Evolutionary conservation across 2,888 invertebrate species (phyloP).

Genomic region (Lepidonotus clava): DNA sequence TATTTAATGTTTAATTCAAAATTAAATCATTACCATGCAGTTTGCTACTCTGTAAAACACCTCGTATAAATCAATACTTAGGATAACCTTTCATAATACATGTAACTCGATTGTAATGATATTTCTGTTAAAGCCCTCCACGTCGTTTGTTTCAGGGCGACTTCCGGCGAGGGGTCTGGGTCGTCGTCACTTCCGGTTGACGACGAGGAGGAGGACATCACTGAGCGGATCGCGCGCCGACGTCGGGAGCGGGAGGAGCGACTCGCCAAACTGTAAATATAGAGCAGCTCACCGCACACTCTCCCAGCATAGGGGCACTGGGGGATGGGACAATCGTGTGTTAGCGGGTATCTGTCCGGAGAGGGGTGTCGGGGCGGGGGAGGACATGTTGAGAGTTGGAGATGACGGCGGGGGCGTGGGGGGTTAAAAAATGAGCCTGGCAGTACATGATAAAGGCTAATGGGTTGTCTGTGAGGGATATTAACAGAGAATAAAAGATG

Average conservation of each 20-base stretch:
- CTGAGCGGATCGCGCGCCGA: conserved; percentile 35
- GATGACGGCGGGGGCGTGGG: not conserved
- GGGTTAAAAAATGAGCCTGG: too few relatives aligned
- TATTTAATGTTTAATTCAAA: not conserved
- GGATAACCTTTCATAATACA: not conserved
- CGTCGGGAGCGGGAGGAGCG: conserved; percentile 36
- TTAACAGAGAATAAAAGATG: too few relatives aligned
- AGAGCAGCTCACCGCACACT: too few relatives aligned
- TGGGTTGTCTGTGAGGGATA: too few relatives aligned
- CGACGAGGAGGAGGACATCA: conserved; percentile 27
- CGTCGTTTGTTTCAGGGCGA: not conserved
- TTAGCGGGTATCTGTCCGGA: not conserved
- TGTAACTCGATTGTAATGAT: not conserved
- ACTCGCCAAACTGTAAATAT: conserved; percentile 46
- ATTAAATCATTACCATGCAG: too few relatives aligned
- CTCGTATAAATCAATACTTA: not conserved
- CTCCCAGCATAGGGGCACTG: not conserved
- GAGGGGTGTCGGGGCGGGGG: not conserved
- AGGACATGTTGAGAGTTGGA: not conserved
- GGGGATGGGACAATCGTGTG: not conserved
- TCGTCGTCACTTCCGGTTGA: not conserved
- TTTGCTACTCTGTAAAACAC: too few relatives aligned
- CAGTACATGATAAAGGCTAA: too few relatives aligned
- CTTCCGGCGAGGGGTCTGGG: not conserved
- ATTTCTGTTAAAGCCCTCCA: not conserved